These are phyloP conservation scores for Sitobion miscanthi DNA, from an alignment of 1,140 invertebrate species.

Conservation along the genomic window DNA sequence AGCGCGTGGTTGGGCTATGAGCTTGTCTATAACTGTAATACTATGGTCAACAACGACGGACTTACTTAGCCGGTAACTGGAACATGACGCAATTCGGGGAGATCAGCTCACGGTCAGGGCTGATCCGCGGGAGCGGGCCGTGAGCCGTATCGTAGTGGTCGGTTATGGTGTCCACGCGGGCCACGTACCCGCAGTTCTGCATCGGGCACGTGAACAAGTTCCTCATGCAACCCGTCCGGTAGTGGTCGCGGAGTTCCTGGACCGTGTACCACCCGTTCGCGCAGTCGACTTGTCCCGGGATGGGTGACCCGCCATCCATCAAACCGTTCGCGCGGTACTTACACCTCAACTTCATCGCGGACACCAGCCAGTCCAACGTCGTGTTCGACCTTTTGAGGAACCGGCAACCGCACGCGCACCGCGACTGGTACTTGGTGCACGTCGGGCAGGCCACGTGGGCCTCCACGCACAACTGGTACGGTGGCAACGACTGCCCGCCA, in stretches of 20 bases:
- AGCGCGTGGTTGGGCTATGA: no score
- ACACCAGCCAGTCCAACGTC: not conserved
- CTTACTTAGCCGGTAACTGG: not conserved
- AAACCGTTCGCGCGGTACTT: not conserved
- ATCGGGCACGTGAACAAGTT: not conserved
- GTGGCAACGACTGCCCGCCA: not conserved
- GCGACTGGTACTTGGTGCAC: not conserved
- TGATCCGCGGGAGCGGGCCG: not conserved
- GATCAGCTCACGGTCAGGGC: accelerated
- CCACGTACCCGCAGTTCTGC: not conserved
- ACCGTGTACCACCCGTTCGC: not conserved
- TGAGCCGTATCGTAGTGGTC: not conserved
- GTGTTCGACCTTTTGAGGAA: not conserved
- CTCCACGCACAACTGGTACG: not conserved
- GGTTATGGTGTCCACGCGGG: not conserved
- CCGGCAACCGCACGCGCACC: not conserved
- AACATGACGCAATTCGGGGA: not conserved
- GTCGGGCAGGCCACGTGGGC: not conserved
- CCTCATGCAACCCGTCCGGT: not conserved
- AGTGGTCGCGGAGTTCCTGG: constrained; percentile 11
- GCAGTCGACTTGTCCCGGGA: not conserved
- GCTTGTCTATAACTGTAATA: no score
- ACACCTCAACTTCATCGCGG: not conserved
- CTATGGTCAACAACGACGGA: no score
- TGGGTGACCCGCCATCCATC: no score